These are phyloP conservation scores for Melospiza melodia DNA, from an alignment of 2,113 vertebrate species.

Conservation along the genomic window DNA sequence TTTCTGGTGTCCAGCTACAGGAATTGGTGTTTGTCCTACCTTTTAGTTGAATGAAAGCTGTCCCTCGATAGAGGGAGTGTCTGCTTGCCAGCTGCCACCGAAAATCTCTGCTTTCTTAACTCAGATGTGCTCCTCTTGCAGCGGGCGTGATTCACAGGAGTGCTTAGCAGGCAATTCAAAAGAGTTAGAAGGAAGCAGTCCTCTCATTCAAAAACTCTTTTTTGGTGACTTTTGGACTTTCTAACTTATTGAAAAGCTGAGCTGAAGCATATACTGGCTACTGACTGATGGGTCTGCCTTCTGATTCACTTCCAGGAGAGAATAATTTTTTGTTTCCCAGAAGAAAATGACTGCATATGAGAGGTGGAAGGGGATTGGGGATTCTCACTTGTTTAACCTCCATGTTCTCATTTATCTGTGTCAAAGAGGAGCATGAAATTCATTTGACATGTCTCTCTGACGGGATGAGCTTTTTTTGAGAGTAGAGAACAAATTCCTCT, in stretches of 20 bases:
- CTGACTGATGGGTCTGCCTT: conserved; percentile 70
- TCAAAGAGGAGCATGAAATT: conserved; percentile 43
- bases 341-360: conserved; percentile 52
- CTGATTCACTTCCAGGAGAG: conserved; percentile 73
- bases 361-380: conserved; percentile 56
- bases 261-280: conserved; percentile 75
- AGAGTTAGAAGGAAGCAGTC: conserved; percentile 11
- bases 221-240: conserved; percentile 66
- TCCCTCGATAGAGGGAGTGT: conserved; percentile 48
- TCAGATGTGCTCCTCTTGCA: conserved; percentile 44
- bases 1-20: background rate
- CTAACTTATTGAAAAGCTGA: conserved; percentile 64
- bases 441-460: conserved; percentile 23
- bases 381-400: conserved; percentile 61
- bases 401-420: conserved; percentile 13
- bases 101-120: conserved; percentile 47
- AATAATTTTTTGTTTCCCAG: conserved; percentile 75
- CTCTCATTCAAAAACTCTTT: conserved; percentile 45
- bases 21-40: conserved; percentile 69
- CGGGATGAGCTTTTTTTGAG: background rate
- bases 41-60: conserved; percentile 63
- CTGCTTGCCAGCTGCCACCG: conserved; percentile 62
- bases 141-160: conserved; percentile 34
- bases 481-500: conserved; percentile 31
- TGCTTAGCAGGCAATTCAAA: conserved; percentile 35